Evolutionary conservation across 2,113 vertebrate species (phyloP), one percentile per base, ranked within the genome.

Genomic region (Notechis scutatus): DNA sequence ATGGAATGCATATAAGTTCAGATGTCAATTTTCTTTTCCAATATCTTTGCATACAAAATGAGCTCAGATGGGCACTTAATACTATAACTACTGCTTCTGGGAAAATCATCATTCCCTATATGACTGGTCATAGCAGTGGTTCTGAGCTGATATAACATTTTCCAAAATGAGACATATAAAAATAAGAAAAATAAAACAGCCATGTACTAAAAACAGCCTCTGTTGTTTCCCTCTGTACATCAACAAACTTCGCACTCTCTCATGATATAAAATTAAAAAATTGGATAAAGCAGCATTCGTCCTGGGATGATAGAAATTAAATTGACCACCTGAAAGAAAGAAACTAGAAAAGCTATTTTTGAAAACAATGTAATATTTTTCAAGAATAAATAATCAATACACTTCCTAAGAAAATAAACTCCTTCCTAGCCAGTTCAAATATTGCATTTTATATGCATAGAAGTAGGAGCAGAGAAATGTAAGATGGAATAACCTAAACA

Each of bases 301-400:
- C 90, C 88, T 88, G 57, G 95, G 61, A 95, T 94, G 93, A 92
- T 90, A 95, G 92, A 52, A 20, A 95, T 91, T 95, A 91, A 93
- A 94, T 90, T 94, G 95, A 94, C 91, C 95, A 91, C 87, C 94
- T 93, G 92, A 90, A 91, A 93, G 94, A 94, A 94, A 95, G 50
- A 94, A 94, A 93, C 24, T 56, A 96, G 93, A 95, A 92, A 93
- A 96, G 95, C 94, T 92, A 64, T 93, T 92, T 94, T 85, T 42
- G 96, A 88, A 94, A 93, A 95, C 0, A 18, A 94, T 56, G 93
- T 47, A 55, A 4, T 95, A 90, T 93, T 90, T n/a, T 59, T 59
- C 3, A 93, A 94, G 95, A 96, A 93, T 93, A 96, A 96, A 96
- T 93, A 94, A 96, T 94, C 94, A 94, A 93, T 88, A 93, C 45